Conservation (phyloP, 2,797 vertebrate species). For the Rhinatrema bivittatum region DNA sequence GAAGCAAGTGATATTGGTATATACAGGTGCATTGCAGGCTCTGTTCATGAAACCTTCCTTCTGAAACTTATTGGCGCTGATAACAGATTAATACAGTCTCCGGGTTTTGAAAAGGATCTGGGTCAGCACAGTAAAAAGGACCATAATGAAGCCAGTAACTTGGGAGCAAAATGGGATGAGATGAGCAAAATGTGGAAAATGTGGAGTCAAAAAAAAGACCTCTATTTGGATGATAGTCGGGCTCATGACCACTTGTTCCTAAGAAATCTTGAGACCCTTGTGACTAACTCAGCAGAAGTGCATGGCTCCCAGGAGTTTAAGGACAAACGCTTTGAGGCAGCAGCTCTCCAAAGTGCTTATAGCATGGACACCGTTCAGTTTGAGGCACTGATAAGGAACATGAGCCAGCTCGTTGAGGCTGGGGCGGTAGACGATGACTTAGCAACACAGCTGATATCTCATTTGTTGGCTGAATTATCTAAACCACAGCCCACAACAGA, state of each 20-base stretch:
- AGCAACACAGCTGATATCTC: slow-evolving; percentile 68
- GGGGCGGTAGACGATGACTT: slow-evolving; percentile 64
- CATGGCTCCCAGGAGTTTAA: slow-evolving; percentile 29
- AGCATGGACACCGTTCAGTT: slow-evolving; percentile 62
- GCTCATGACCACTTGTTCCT: slow-evolving; percentile 35
- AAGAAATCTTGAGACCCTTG: slow-evolving; percentile 33
- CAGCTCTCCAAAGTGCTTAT: slow-evolving; percentile 50
- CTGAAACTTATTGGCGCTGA: slow-evolving; percentile 77
- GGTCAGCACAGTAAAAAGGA: slow-evolving; percentile 1
- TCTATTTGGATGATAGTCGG: slow-evolving; percentile 47
- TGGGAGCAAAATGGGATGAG: slow-evolving; percentile 61
- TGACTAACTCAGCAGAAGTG: slow-evolving; percentile 36
- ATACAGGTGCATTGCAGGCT: slow-evolving; percentile 72
- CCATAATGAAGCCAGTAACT: slow-evolving; percentile 37
- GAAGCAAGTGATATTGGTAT: slow-evolving; percentile 58
- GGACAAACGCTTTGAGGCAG: slow-evolving; percentile 47
- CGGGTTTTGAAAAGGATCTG: slow-evolving; percentile 13
- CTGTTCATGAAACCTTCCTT: slow-evolving; percentile 61
- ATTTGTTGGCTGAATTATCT: slow-evolving; percentile 60
- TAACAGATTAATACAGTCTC: slow-evolving; percentile 57
- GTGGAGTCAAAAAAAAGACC: slow-evolving; percentile 61
- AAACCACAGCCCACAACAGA: slow-evolving; percentile 25
- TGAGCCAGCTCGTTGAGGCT: slow-evolving; percentile 69
- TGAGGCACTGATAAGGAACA: slow-evolving; percentile 65
- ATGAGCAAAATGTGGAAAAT: slow-evolving; percentile 54